Conservation (phyloP, 1,140 invertebrate species). For the Drosophila virilis region DNA sequence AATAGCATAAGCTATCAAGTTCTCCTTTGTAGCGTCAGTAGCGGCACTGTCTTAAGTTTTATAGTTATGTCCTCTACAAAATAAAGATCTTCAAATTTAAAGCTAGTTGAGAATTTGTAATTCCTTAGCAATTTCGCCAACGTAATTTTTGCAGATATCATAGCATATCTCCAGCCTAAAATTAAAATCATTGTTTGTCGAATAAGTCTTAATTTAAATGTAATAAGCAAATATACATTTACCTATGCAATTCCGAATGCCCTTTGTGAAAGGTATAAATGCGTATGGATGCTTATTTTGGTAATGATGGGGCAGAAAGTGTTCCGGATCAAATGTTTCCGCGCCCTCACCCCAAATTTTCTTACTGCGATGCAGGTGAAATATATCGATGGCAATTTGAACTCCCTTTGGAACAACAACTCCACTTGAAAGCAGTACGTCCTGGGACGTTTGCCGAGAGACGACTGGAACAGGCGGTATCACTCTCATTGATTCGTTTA, state of each 20-base stretch:
- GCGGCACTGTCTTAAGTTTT: conserved; percentile 62
- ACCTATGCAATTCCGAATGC: conserved; percentile 81
- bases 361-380: conserved; percentile 71
- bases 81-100: conserved; percentile 67
- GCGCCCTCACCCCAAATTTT: conserved; percentile 72
- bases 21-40: conserved; percentile 50
- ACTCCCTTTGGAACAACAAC: conserved; percentile 62
- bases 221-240: neutral
- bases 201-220: neutral
- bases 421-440: conserved; percentile 62
- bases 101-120: conserved; percentile 65
- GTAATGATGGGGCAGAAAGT: conserved; percentile 70
- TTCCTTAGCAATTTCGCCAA: conserved; percentile 73
- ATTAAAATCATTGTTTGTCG: neutral
- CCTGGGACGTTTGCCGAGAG: conserved; percentile 59
- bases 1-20: neutral
- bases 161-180: conserved; percentile 75
- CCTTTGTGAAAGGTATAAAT: conserved; percentile 80
- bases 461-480: conserved; percentile 76
- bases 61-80: conserved; percentile 80
- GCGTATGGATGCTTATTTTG: conserved; percentile 69
- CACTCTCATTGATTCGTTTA: conserved; percentile 87
- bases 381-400: conserved; percentile 65
- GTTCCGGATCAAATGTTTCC: conserved; percentile 75
- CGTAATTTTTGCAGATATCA: conserved; percentile 69